These are phyloP conservation scores for Eulemur rubriventer DNA, from an alignment of 2,797 vertebrate species.

Conservation along the genomic window DNA sequence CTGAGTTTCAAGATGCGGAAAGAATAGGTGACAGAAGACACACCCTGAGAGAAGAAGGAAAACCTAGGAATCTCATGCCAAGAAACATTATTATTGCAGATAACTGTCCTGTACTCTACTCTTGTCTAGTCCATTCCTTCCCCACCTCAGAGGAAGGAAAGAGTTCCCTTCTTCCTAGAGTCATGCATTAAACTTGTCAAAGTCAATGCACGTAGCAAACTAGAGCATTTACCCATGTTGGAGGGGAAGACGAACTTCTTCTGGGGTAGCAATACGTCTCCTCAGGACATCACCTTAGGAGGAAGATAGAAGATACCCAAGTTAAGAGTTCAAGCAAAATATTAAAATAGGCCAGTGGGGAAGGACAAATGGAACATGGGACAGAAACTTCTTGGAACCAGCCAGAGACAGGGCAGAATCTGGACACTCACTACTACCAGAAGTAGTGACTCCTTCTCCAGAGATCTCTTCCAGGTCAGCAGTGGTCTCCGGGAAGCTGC, in stretches of 20 bases:
- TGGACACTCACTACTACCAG: conserved; percentile 69
- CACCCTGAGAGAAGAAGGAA: neutral
- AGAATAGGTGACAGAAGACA: neutral
- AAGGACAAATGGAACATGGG: neutral
- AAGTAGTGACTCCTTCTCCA: conserved; percentile 37
- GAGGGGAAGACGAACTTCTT: conserved; percentile 95
- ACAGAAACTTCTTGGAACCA: neutral
- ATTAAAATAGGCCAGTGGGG: neutral
- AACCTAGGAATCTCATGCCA: neutral
- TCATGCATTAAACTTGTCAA: conserved; percentile 6
- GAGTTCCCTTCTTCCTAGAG: neutral
- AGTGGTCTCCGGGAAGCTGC: conserved; percentile 65
- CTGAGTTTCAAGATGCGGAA: neutral
- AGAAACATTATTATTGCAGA: neutral
- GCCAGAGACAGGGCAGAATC: neutral
- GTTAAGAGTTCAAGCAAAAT: conserved; percentile 49
- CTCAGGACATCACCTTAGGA: conserved; percentile 89
- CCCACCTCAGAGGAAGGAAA: neutral
- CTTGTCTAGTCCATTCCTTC: neutral
- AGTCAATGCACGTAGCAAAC: conserved; percentile 38
- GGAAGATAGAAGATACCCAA: neutral
- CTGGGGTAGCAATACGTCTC: conserved; percentile 94
- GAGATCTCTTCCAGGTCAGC: conserved; percentile 54
- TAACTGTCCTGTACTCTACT: conserved; percentile 7
- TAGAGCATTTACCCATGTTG: conserved; percentile 91